Conservation (phyloP, 2,888 invertebrate genomes). For the Pocota personata region DNA sequence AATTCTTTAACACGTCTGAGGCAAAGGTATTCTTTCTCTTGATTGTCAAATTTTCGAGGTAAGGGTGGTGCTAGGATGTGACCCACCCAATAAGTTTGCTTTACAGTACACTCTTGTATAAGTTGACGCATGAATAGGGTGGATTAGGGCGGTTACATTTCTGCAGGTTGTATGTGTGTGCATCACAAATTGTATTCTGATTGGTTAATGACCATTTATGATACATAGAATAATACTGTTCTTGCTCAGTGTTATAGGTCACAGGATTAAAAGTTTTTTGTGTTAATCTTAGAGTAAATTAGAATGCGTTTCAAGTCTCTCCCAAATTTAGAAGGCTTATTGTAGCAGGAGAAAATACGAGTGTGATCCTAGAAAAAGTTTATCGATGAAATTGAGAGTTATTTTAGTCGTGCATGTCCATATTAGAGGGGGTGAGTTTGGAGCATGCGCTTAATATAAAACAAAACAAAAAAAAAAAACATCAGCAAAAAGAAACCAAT, state of each 20-base stretch:
- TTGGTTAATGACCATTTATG: conserved; percentile 58
- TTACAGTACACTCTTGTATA: neutral
- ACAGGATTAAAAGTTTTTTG: conserved; percentile 68
- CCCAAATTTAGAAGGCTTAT: conserved; percentile 50
- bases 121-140: conserved; percentile 71
- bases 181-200: conserved; percentile 36
- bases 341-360: conserved; percentile 44
- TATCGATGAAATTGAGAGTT: conserved; percentile 72
- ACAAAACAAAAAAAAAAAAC: neutral
- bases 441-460: conserved; percentile 49
- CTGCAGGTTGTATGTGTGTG: conserved; percentile 26
- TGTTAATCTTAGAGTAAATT: conserved; percentile 72
- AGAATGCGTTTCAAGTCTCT: conserved; percentile 70
- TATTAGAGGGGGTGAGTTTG: conserved; percentile 40
- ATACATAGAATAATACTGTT: conserved; percentile 57
- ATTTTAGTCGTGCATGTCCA: conserved; percentile 54
- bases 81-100: conserved; percentile 53
- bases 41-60: conserved; percentile 63
- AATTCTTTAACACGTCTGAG: conserved; percentile 79
- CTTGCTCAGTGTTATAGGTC: conserved; percentile 72
- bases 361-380: conserved; percentile 66
- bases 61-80: conserved; percentile 57
- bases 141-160: conserved; percentile 60
- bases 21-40: conserved; percentile 66
- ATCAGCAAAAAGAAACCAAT: conserved; percentile 39